Percentiles rank a stretch among this genome's conserved stretches.
phyloP scores from a whole-genome alignment of 2,797 vertebrate species.

The Odontamblyopus rebecca region DNA sequence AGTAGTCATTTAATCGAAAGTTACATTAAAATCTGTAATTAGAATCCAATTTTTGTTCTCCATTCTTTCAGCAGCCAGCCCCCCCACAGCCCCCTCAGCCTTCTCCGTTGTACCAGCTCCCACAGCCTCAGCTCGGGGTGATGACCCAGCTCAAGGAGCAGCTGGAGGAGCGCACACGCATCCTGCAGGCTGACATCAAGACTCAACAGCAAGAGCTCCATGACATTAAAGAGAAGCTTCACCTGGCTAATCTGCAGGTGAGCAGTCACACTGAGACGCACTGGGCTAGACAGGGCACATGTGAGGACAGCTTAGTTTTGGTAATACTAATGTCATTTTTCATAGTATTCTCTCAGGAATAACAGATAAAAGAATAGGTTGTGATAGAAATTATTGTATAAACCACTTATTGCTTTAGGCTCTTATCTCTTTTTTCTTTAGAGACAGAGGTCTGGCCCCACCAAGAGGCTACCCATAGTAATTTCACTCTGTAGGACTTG shows the following conservation, averaged over 20 bases:
- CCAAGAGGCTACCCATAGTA: conserved; percentile 43
- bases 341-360: background rate
- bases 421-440: background rate
- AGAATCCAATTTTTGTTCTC: background rate
- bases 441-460: conserved; percentile 49
- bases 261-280: conserved; percentile 41
- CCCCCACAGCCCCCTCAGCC: conserved; percentile 59
- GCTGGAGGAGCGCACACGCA: conserved; percentile 85
- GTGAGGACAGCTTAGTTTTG: background rate
- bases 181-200: conserved; percentile 86
- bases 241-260: conserved; percentile 82
- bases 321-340: background rate
- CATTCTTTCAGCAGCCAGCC: conserved; percentile 53
- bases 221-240: conserved; percentile 88
- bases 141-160: conserved; percentile 88
- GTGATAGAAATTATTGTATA: background rate
- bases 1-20: too few species aligned
- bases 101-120: conserved; percentile 78
- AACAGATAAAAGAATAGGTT: background rate
- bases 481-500: conserved; percentile 20
- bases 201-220: conserved; percentile 85
- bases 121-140: conserved; percentile 81
- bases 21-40: background rate
- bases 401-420: background rate
- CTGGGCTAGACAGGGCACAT: background rate